A percentile compares a stretch with the other conserved stretches of the same genome.
Conservation (phyloP, 1,140 invertebrate genomes). For the Nebria ingens region DNA sequence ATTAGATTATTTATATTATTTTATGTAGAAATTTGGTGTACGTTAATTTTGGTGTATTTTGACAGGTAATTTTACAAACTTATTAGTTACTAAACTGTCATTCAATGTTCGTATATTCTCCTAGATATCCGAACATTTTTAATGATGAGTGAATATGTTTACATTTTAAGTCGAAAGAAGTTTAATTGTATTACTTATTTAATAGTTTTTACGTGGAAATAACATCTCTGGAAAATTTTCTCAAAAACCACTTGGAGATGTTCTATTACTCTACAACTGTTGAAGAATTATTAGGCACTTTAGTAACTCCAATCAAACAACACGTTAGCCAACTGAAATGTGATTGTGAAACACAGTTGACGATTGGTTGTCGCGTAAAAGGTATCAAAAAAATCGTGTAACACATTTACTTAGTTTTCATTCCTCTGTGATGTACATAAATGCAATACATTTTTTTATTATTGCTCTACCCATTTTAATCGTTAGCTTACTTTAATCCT, state of each 20-base stretch:
- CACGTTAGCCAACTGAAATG: constrained; percentile 39
- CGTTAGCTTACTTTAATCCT: constrained; percentile 1
- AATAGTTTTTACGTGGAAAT: constrained; percentile 41
- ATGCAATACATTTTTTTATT: not conserved
- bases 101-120: no score
- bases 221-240: constrained; percentile 40
- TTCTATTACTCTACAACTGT: constrained; percentile 40
- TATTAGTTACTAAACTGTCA: no score
- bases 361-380: constrained; percentile 33
- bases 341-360: constrained; percentile 40
- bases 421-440: constrained; percentile 2
- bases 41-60: no score
- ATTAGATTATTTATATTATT: not conserved
- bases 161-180: no score
- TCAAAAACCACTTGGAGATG: constrained; percentile 40
- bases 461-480: not conserved
- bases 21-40: not conserved
- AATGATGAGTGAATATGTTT: no score
- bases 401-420: not conserved
- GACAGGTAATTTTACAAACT: no score
- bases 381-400: constrained; percentile 21
- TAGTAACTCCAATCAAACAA: constrained; percentile 40
- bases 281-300: constrained; percentile 46
- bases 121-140: no score
- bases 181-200: no score